phyloP scores from a whole-genome alignment of 2,797 vertebrate species.

The Pterois miles region DNA sequence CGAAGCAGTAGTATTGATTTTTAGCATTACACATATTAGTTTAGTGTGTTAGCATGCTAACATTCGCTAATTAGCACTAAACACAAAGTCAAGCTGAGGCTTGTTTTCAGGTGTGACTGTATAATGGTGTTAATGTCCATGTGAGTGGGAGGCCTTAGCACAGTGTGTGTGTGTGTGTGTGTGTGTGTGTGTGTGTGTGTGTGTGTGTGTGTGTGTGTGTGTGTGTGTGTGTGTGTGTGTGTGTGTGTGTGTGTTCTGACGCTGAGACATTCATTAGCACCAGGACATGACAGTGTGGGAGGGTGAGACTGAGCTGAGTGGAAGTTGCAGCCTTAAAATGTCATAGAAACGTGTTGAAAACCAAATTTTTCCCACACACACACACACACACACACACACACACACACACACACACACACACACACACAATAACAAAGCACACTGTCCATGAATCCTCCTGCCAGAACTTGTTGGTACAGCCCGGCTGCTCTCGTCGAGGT shows the following conservation, averaged over 20 bases:
- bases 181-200: background rate
- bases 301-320: conserved; percentile 48
- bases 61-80: background rate
- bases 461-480: background rate
- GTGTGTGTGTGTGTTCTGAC: background rate
- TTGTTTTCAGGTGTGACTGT: background rate
- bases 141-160: conserved; percentile 8
- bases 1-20: too few species aligned
- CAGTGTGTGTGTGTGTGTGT: background rate
- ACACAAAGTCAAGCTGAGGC: background rate
- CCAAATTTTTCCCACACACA: background rate
- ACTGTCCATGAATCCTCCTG: background rate
- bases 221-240: background rate
- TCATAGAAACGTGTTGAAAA: conserved; percentile 49
- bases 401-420: background rate
- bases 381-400: conserved; percentile 3
- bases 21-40: background rate
- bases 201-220: conserved; percentile 5
- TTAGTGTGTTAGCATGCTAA: background rate
- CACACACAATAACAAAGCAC: background rate
- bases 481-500: background rate
- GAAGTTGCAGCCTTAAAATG: conserved; percentile 39
- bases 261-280: conserved; percentile 51
- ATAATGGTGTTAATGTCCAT: background rate
- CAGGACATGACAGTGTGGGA: conserved; percentile 40